Percentiles rank a stretch among this genome's conserved stretches.
Evolutionary conservation across 2,113 vertebrate genomes (phyloP).

Genomic region (Eptatretus burgeri): DNA sequence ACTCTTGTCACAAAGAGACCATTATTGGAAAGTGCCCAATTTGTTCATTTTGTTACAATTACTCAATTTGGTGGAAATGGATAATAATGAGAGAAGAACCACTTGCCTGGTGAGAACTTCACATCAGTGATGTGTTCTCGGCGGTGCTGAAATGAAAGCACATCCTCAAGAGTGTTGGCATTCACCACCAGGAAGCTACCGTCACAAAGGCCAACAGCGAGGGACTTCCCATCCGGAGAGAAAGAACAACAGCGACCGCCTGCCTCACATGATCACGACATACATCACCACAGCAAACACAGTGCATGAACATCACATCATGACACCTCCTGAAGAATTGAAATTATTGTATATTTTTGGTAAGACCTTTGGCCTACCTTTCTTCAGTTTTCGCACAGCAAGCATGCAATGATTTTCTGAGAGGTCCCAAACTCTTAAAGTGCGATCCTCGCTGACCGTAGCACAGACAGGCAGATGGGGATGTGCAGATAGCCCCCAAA

Average conservation of each 20-base stretch:
- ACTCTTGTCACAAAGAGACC: no score
- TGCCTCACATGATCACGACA: constrained; percentile 12
- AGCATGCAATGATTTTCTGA: constrained; percentile 83
- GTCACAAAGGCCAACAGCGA: constrained; percentile 73
- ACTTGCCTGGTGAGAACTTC: constrained; percentile 66
- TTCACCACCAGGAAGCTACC: constrained; percentile 93
- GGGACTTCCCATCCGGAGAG: constrained; percentile 73
- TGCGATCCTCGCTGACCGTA: constrained; percentile 77
- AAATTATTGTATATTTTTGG: no score
- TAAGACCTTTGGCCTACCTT: constrained; percentile 23
- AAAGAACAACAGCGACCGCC: constrained; percentile 85
- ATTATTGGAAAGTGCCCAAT: no score
- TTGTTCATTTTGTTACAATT: no score
- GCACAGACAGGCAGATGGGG: constrained; percentile 72
- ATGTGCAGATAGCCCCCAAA: constrained; percentile 75
- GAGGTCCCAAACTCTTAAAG: constrained; percentile 79
- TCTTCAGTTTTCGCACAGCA: constrained; percentile 84
- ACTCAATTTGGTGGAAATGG: no score
- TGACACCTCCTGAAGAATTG: no score
- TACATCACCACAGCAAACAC: no score
- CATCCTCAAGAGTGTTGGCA: constrained; percentile 80
- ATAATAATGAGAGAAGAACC: neutral
- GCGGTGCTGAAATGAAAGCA: constrained; percentile 90
- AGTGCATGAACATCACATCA: no score
- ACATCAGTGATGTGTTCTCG: constrained; percentile 85